phyloP scores from a whole-genome alignment of 2,113 vertebrate species.

The Eonycteris spelaea region DNA sequence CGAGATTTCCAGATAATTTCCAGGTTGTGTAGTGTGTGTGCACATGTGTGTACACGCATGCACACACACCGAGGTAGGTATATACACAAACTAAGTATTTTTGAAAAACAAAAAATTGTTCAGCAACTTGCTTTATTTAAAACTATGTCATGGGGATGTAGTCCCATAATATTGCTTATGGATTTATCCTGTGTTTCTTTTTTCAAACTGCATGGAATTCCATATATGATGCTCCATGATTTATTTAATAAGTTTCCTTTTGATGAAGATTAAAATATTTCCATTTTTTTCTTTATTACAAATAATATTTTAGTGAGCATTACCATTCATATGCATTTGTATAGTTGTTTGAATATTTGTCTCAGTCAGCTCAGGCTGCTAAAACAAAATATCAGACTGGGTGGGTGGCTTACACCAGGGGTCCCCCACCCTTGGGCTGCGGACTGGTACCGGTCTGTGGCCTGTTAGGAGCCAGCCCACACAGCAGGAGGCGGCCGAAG shows the following conservation, averaged over 20 bases:
- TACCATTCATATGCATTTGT: background rate
- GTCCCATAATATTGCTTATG: fast-evolving
- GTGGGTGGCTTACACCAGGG: no score
- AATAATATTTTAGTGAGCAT: background rate
- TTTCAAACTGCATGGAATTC: background rate
- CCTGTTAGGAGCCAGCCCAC: no score
- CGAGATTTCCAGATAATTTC: background rate
- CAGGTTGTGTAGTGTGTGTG: background rate
- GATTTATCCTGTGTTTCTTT: background rate
- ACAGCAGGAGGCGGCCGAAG: no score
- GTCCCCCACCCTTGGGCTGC: no score
- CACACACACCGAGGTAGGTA: background rate
- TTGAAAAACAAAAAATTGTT: background rate
- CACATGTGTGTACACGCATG: fast-evolving
- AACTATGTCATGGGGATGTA: background rate
- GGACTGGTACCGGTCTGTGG: no score
- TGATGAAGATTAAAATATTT: background rate
- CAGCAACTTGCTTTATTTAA: background rate
- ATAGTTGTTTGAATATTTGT: background rate
- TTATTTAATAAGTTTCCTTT: background rate
- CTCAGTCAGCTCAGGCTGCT: background rate
- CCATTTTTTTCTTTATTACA: background rate
- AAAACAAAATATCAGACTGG: background rate
- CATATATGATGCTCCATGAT: background rate
- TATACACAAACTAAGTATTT: background rate